Conservation (phyloP, 1,140 invertebrate genomes). For the Drosophila tropicalis region DNA sequence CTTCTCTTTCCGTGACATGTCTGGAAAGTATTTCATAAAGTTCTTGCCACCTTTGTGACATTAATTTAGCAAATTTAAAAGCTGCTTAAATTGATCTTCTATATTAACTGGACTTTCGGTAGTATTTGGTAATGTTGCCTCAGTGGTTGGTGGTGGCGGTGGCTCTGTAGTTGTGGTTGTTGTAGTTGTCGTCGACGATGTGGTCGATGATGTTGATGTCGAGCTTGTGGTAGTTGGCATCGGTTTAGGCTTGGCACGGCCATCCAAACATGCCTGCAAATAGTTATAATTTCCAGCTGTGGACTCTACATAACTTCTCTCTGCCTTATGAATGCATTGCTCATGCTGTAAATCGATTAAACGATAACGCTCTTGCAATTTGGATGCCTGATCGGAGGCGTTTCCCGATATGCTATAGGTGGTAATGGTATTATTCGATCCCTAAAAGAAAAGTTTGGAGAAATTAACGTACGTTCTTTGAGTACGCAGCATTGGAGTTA, state of each 20-base stretch:
- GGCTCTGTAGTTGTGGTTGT: conserved; percentile 41
- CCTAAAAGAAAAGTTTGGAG: conserved; percentile 30
- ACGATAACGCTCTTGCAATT: conserved; percentile 74
- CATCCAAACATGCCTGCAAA: conserved; percentile 71
- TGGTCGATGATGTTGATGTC: conserved; percentile 11
- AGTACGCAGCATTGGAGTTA: background rate
- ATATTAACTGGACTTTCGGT: conserved; percentile 40
- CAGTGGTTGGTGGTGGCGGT: conserved; percentile 51
- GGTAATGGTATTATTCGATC: conserved; percentile 71
- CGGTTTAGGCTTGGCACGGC: conserved; percentile 48
- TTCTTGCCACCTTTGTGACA: conserved; percentile 22
- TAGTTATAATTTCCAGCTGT: conserved; percentile 71
- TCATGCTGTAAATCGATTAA: conserved; percentile 66
- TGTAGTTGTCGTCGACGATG: conserved; percentile 49
- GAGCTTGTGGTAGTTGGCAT: conserved; percentile 38
- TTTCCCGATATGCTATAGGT: conserved; percentile 77
- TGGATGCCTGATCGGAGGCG: conserved; percentile 63
- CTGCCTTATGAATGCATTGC: conserved; percentile 58
- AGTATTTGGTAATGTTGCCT: conserved; percentile 39
- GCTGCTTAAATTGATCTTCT: conserved; percentile 72
- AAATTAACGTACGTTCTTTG: background rate
- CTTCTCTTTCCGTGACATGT: background rate
- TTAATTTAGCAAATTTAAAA: conserved; percentile 74
- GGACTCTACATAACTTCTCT: conserved; percentile 62
- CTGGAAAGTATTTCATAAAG: conserved; percentile 31